Percentiles rank a stretch among this genome's conserved stretches.
Evolutionary conservation across 2,888 invertebrate genomes (phyloP).

Genomic region (Thyatira batis): DNA sequence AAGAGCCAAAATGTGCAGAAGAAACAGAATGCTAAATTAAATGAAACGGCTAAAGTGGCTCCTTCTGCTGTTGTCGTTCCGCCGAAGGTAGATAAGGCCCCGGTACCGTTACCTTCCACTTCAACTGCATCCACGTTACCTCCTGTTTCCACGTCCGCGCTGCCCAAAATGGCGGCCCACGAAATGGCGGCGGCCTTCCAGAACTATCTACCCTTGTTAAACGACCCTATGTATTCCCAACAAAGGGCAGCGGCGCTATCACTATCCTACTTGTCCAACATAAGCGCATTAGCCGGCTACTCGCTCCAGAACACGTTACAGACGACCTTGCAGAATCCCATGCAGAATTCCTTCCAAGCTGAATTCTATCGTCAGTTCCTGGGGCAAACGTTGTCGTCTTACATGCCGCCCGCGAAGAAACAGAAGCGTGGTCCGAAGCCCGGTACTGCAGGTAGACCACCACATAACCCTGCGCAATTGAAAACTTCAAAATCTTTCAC

Average conservation of each 20-base stretch:
- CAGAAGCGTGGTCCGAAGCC: conserved; percentile 67
- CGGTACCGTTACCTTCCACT: conserved; percentile 23
- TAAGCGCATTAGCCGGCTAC: conserved; percentile 63
- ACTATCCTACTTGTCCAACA: conserved; percentile 62
- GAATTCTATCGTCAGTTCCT: conserved; percentile 72
- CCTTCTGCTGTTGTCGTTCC: conserved; percentile 24
- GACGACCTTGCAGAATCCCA: conserved; percentile 51
- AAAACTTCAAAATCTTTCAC: conserved; percentile 48
- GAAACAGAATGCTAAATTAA: conserved; percentile 55
- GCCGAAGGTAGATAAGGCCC: conserved; percentile 48
- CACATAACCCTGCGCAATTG: conserved; percentile 26
- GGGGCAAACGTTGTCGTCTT: conserved; percentile 58
- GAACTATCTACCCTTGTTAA: conserved; percentile 65
- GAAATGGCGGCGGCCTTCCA: conserved; percentile 70
- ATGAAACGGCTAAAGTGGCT: conserved; percentile 40
- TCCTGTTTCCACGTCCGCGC: conserved; percentile 25
- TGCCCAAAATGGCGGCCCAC: conserved; percentile 64
- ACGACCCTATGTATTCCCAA: conserved; percentile 60
- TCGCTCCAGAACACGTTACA: conserved; percentile 58
- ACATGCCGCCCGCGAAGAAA: conserved; percentile 62
- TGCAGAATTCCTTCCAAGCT: conserved; percentile 68
- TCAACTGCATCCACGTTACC: too few relatives aligned
- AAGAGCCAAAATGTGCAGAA: conserved; percentile 66
- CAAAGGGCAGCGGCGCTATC: conserved; percentile 69
- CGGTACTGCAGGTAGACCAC: conserved; percentile 19